Conservation (phyloP, 64 coral and sea anemone species). For the Hydrozoanthus tunicans region DNA sequence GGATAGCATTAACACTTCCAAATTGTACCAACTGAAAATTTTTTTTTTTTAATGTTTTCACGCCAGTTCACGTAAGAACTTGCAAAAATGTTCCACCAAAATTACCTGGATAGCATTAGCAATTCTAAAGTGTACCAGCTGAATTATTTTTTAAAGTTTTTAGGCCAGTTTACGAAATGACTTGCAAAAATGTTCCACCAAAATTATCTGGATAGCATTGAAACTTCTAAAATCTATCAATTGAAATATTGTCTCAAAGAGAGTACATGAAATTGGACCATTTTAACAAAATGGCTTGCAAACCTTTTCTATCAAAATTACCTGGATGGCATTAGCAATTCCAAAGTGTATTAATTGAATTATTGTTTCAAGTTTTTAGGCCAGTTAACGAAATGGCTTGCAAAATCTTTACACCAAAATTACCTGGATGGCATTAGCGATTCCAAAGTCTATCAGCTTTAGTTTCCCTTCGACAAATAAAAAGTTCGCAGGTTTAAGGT, state of each 20-base stretch:
- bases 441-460: slow-evolving; percentile 98
- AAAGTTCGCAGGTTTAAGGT: slow-evolving; percentile 97
- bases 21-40: slow-evolving; percentile 89
- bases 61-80: not conserved
- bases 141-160: not conserved
- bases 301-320: slow-evolving; percentile 21
- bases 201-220: slow-evolving; percentile 88
- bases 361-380: slow-evolving; percentile 59
- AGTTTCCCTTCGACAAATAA: slow-evolving; percentile 87
- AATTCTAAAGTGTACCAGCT: slow-evolving; percentile 96
- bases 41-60: slow-evolving; percentile 64
- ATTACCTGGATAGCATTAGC: slow-evolving; percentile 93
- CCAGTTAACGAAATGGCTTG: not conserved
- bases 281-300: not conserved
- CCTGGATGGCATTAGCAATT: slow-evolving; percentile 92
- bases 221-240: slow-evolving; percentile 96
- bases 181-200: not conserved
- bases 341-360: slow-evolving; percentile 96
- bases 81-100: not conserved
- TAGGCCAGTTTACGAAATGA: not conserved
- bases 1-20: slow-evolving; percentile 87
- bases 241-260: slow-evolving; percentile 73
- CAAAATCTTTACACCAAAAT: not conserved
- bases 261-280: too few species aligned
- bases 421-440: slow-evolving; percentile 96